A percentile compares a stretch with the other conserved stretches of the same genome.
Conservation (phyloP, 2,113 vertebrate species). For the Erythrolamprus reginae region DNA sequence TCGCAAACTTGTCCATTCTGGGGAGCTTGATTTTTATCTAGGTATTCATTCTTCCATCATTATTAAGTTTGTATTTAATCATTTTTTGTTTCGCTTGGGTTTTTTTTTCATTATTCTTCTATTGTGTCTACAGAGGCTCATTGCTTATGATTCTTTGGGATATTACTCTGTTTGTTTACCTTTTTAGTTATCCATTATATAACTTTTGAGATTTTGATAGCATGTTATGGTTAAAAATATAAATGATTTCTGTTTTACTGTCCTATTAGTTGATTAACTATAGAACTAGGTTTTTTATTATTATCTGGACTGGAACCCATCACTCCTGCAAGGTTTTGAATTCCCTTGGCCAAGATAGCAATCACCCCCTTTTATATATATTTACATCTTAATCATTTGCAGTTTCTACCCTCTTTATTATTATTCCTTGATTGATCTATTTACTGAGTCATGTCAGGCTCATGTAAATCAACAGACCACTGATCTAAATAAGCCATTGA, state of each 20-base stretch:
- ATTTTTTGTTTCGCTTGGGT: too few species aligned
- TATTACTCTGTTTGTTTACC: not conserved
- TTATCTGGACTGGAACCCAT: not conserved
- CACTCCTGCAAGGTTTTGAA: not conserved
- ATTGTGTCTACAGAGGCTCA: not conserved
- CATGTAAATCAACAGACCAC: not conserved
- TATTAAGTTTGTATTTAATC: not conserved
- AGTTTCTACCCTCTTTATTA: not conserved
- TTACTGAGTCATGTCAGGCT: not conserved
- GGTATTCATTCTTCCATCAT: slow-evolving; percentile 3
- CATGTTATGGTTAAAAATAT: not conserved
- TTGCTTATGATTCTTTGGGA: not conserved
- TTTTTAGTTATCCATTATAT: not conserved
- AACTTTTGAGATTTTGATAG: not conserved
- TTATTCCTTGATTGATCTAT: not conserved
- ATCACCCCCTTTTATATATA: not conserved
- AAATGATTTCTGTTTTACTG: not conserved
- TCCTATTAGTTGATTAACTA: not conserved
- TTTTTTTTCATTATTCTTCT: not conserved
- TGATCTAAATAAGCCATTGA: not conserved
- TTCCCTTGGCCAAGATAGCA: not conserved
- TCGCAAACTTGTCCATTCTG: slow-evolving; percentile 16
- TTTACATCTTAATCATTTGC: not conserved
- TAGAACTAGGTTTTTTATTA: not conserved
- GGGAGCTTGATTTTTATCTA: slow-evolving; percentile 25